A percentile compares a stretch with the other conserved stretches of the same genome.
phyloP scores from a whole-genome alignment of 2,113 vertebrate species.

The human region DNA sequence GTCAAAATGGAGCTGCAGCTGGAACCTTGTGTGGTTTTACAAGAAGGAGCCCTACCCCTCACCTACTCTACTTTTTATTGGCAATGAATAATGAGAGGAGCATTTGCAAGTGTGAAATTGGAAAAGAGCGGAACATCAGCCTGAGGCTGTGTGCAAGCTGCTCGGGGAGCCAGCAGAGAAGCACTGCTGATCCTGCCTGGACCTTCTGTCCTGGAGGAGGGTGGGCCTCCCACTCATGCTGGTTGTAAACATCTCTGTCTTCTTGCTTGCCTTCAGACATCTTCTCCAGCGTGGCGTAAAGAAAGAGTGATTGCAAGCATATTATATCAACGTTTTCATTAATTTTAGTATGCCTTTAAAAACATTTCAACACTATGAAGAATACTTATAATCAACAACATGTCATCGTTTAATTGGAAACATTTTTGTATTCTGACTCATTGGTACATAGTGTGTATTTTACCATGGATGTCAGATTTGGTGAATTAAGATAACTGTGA shows the following conservation, averaged over 20 bases:
- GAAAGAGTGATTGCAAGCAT: not conserved
- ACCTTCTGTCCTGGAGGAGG: not conserved
- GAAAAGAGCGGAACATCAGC: not conserved
- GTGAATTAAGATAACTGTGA: not conserved
- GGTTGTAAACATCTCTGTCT: not conserved
- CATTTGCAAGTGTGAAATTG: not conserved
- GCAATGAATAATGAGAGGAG: too few species aligned
- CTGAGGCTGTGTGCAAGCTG: not conserved
- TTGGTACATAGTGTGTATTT: not conserved
- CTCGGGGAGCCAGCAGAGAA: not conserved
- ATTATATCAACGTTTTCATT: not conserved
- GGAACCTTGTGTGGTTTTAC: not conserved
- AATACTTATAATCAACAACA: not conserved
- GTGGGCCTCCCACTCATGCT: accelerated
- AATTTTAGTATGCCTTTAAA: not conserved
- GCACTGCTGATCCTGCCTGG: not conserved
- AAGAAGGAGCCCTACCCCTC: not conserved
- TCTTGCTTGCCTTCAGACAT: not conserved
- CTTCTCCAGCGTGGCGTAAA: not conserved
- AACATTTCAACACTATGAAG: not conserved
- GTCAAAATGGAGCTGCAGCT: not conserved
- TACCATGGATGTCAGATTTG: not conserved
- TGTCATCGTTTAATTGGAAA: not conserved
- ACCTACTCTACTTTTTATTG: not conserved
- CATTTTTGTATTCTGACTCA: not conserved